A percentile compares a stretch with the other conserved stretches of the same genome.
Conservation (phyloP, 2,888 invertebrate genomes). For the Leptinotarsa rubiginosa region DNA sequence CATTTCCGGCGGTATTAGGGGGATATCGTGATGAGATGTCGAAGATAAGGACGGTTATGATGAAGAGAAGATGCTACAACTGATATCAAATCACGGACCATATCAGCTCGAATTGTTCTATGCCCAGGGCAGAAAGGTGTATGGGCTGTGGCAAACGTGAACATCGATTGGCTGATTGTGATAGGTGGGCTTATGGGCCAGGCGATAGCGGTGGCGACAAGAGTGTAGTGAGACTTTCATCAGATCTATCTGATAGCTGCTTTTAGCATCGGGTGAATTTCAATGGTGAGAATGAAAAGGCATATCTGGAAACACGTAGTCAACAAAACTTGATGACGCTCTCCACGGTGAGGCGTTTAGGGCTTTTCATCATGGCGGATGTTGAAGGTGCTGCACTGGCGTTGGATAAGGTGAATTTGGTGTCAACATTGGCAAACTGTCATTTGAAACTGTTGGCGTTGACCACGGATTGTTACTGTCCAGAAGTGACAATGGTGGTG, state of each 20-base stretch:
- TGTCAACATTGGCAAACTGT: neutral
- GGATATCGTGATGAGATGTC: neutral
- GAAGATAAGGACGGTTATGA: neutral
- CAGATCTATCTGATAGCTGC: too few species aligned
- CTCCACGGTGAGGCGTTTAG: conserved; percentile 1
- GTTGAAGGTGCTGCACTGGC: neutral
- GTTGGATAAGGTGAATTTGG: conserved; percentile 5
- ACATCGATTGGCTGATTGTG: neutral
- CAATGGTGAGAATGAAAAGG: conserved; percentile 18
- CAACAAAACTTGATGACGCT: conserved; percentile 20
- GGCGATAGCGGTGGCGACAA: neutral
- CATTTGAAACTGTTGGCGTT: neutral
- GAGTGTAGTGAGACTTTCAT: neutral
- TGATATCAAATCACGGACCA: neutral
- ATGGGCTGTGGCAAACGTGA: neutral
- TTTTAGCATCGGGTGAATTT: conserved; percentile 2
- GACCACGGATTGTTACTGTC: conserved; percentile 12
- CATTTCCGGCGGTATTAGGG: conserved; percentile 29
- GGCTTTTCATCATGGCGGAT: neutral
- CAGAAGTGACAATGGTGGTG: conserved; percentile 7
- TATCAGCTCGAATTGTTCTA: neutral
- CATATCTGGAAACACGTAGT: conserved; percentile 24
- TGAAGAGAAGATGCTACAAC: conserved; percentile 29
- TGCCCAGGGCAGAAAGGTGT: conserved; percentile 1
- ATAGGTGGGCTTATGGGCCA: neutral